Percentiles rank a stretch among this genome's conserved stretches.
phyloP scores from a whole-genome alignment of 1,140 invertebrate genomes.

The Drosophila truncata region DNA sequence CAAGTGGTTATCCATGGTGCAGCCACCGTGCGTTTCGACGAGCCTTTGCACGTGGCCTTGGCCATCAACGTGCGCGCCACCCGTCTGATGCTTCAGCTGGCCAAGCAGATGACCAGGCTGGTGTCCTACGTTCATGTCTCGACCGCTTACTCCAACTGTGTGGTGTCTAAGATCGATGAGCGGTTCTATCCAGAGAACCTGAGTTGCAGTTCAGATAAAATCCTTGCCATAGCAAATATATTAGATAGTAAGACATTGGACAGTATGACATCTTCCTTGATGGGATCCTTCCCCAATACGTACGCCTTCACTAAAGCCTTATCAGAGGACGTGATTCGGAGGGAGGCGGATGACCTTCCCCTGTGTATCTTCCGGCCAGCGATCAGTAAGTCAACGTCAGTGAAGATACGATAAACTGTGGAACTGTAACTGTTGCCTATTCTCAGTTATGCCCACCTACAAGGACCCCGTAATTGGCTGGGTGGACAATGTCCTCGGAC shows the following conservation, averaged over 20 bases:
- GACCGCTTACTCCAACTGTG: slow-evolving; percentile 90
- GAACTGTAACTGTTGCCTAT: slow-evolving; percentile 86
- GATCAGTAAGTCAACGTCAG: slow-evolving; percentile 87
- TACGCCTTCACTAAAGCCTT: slow-evolving; percentile 94
- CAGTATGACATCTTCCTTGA: slow-evolving; percentile 88
- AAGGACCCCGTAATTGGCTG: slow-evolving; percentile 90
- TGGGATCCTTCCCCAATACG: slow-evolving; percentile 92
- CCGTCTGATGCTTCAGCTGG: slow-evolving; percentile 86
- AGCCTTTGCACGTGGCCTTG: slow-evolving; percentile 89
- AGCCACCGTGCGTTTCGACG: slow-evolving; percentile 93
- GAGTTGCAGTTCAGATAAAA: slow-evolving; percentile 88
- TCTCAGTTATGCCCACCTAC: slow-evolving; percentile 91
- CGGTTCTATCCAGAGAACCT: slow-evolving; percentile 89
- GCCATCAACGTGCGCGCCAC: slow-evolving; percentile 88
- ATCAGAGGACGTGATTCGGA: slow-evolving; percentile 90
- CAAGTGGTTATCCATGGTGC: slow-evolving; percentile 93
- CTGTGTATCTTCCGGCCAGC: slow-evolving; percentile 90
- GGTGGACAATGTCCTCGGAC: slow-evolving; percentile 97
- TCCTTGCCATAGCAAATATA: slow-evolving; percentile 86
- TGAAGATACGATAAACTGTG: too few relatives aligned
- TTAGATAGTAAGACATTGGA: slow-evolving; percentile 87
- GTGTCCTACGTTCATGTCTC: slow-evolving; percentile 90
- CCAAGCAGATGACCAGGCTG: slow-evolving; percentile 89
- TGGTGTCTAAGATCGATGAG: slow-evolving; percentile 88
- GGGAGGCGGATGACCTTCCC: slow-evolving; percentile 89